phyloP scores from a whole-genome alignment of 2,113 vertebrate genomes.

The Cavia aperea region DNA sequence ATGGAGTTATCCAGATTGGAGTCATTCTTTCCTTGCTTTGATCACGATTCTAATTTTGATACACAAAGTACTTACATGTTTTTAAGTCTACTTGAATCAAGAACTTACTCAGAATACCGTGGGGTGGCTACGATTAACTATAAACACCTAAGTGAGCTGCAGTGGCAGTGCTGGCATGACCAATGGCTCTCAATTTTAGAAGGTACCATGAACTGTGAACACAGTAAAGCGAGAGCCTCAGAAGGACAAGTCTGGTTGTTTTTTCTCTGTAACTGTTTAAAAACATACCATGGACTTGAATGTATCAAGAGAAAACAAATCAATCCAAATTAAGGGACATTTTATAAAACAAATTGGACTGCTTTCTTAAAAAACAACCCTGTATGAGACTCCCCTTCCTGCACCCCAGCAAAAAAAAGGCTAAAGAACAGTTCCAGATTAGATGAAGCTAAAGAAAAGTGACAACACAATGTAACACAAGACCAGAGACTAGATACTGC shows the following conservation, averaged over 20 bases:
- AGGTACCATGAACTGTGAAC: not conserved
- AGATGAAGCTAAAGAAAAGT: constrained; percentile 14
- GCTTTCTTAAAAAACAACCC: constrained; percentile 20
- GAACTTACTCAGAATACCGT: not conserved
- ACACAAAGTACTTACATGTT: not conserved
- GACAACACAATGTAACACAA: not conserved
- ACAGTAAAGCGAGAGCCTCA: not conserved
- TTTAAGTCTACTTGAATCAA: constrained; percentile 37
- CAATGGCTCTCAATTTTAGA: not conserved
- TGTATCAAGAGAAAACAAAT: constrained; percentile 36
- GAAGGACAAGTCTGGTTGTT: not conserved
- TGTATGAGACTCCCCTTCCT: not conserved
- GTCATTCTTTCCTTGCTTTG: not conserved
- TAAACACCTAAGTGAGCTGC: not conserved
- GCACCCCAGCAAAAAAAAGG: not conserved
- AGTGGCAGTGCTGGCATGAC: not conserved
- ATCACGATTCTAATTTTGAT: not conserved
- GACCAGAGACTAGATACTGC: not conserved
- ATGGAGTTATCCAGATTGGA: not conserved
- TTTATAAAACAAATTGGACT: constrained; percentile 10
- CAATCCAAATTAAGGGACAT: constrained; percentile 10
- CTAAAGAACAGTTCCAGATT: not conserved
- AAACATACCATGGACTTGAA: not conserved
- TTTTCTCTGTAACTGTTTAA: not conserved
- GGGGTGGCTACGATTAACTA: not conserved